Evolutionary conservation across 2,113 vertebrate species (phyloP), one percentile per base, ranked within the genome.

Genomic region (Hyaena hyaena): DNA sequence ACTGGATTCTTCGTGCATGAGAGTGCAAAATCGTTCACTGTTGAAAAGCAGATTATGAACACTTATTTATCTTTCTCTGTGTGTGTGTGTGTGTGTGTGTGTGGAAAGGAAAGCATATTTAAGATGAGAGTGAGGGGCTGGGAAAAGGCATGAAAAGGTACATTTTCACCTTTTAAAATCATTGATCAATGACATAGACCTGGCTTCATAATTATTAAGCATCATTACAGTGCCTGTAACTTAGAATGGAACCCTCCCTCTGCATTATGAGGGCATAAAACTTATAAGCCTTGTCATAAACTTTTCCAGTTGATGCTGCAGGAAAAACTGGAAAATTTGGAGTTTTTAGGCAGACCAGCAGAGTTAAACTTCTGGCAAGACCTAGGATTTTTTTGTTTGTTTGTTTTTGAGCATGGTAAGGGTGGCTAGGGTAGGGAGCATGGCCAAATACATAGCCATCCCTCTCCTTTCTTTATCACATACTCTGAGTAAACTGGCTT

Each of bases 331-430:
- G n/a, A 85, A 48, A 76, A 82, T 79, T 71, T 65, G 21, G 23
- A 97, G 88, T 83, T 90, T 98, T 97, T 95, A 94, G 88, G 81
- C 53, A 96, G 96, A 98, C 90, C 76, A 97, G 71, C 94, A 98
- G 96, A 98, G 98, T 96, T 96, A 45, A 12, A 74, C 17, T 68
- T 39, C 58, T 90, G 95, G 43, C 90, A 82, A 35, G 80, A 89
- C 88, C 14, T 86, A 86, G 48, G 5, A 48, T 35, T 66, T 83
- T 86, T 79, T 15, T 31, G 39, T 39, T 39, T 39, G 39, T 39
- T 39, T 39, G 39, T 39, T 69, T 88, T 35, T 28, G 15, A 92
- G 50, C 24, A 74, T 9, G 4, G 7, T 45, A 43, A 92, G 43
- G 31, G 24, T 61, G 85, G 39, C 28, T 26, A 28, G 19, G 26